Evolutionary conservation across 1,140 invertebrate genomes (phyloP), one percentile per base, ranked within the genome.

Genomic region (Hesperophylax magnus): DNA sequence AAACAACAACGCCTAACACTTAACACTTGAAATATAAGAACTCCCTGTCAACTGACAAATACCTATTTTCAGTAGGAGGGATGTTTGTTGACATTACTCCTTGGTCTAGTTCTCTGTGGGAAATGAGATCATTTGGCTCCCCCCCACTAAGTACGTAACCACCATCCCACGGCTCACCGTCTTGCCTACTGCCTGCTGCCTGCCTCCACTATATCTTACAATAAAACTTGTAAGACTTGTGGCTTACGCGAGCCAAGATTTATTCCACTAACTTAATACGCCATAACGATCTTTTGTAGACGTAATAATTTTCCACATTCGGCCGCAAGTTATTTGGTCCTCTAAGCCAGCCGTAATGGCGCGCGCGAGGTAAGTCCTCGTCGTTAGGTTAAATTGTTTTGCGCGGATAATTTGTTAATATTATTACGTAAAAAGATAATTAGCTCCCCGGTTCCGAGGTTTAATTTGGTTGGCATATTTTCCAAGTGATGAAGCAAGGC

Each of bases 191-290:
- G 7, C 34, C 34, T 34, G 7, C 34, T 14, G 39, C 39, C 39
- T 34, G 56, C 79, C 75, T 81, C 76, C 78, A 81, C 83, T 84
- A 84, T 85, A 85, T 84, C 86, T 85, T 85, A 87, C 88, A 89
- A 88, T 89, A 90, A 90, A 90, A 90, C 86, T 88, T 87, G 82
- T 89, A 89, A 89, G 88, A 87, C 87, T 81, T 85, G 83, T 86
- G 86, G 85, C 86, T 85, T 86, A 86, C 84, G 85, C 84, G 83
- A 63, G 81, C 84, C 84, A 88, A 89, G 87, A 89, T 90, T 90
- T 89, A 89, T 88, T 87, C 86, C 82, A 85, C 85, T 82, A 86
- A 88, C 86, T 88, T 89, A 89, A 89, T 89, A 88, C 88, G 87
- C 85, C 85, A 87, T 86, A 87, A 88, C 87, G 88, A 88, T 86